These are phyloP conservation scores for Ceyx cyanopectus DNA, from an alignment of 2,113 vertebrate species.

Conservation along the genomic window DNA sequence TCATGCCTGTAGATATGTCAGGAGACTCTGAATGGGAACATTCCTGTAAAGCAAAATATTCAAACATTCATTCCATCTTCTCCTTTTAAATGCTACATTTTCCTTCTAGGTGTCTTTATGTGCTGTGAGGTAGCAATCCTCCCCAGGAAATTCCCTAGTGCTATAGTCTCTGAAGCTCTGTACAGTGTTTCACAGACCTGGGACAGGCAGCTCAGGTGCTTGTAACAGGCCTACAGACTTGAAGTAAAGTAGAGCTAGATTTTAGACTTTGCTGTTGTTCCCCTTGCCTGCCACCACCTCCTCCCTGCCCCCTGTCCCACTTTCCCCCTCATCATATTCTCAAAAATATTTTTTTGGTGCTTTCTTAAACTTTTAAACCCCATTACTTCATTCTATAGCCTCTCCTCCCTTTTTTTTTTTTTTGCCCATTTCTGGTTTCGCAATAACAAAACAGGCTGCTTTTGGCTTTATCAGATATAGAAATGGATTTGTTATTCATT, in stretches of 20 bases:
- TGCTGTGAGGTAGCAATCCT: fast-evolving
- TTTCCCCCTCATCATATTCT: background rate
- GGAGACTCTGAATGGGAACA: background rate
- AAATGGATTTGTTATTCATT: background rate
- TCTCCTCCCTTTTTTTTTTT: background rate
- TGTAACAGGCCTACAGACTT: background rate
- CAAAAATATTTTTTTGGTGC: background rate
- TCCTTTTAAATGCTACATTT: constrained; percentile 3
- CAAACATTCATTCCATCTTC: background rate
- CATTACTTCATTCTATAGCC: background rate
- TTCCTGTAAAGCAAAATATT: constrained; percentile 11
- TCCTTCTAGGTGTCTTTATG: background rate
- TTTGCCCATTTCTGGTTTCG: background rate
- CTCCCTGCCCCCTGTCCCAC: too few relatives aligned
- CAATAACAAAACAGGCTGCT: background rate
- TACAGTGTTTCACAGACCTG: background rate
- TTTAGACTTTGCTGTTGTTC: background rate
- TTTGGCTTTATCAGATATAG: background rate
- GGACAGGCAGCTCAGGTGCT: background rate
- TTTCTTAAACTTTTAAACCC: background rate
- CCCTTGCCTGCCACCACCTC: too few relatives aligned
- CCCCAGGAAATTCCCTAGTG: background rate
- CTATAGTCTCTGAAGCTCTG: background rate
- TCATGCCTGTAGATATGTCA: background rate
- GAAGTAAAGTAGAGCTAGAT: background rate